Conservation (phyloP, 1,140 invertebrate species). For the Zaprionus ornatus region DNA sequence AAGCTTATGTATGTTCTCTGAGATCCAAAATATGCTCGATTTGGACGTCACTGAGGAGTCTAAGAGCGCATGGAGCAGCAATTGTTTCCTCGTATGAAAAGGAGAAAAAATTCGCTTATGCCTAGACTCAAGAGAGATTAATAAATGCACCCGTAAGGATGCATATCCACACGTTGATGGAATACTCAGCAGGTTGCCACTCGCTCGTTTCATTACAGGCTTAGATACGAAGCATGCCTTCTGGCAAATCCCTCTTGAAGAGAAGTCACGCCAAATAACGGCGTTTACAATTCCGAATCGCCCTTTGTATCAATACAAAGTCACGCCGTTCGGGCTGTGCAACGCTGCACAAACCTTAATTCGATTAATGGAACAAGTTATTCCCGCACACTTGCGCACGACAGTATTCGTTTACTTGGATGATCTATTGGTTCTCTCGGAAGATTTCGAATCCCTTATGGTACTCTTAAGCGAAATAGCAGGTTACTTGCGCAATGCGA, state of each 20-base stretch:
- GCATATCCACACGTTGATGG: conserved; percentile 48
- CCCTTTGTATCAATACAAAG: conserved; percentile 3
- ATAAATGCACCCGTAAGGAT: too few relatives aligned
- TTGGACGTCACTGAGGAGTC: conserved; percentile 36
- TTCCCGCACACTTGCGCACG: conserved; percentile 20
- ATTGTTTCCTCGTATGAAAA: conserved; percentile 25
- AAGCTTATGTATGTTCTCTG: conserved; percentile 29
- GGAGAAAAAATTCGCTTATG: conserved; percentile 38
- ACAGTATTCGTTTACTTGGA: conserved; percentile 75
- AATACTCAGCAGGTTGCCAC: conserved; percentile 28
- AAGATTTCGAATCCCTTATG: too few relatives aligned
- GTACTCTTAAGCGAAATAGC: too few relatives aligned
- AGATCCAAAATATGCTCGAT: conserved; percentile 31
- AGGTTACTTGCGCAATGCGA: background rate
- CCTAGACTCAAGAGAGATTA: conserved; percentile 37
- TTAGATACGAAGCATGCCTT: conserved; percentile 80
- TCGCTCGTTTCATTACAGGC: conserved; percentile 55
- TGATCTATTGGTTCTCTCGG: conserved; percentile 83
- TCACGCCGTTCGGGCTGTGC: conserved; percentile 25
- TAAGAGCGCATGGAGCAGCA: conserved; percentile 46
- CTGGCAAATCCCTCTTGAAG: conserved; percentile 42
- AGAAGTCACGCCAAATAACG: too few relatives aligned
- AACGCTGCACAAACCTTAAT: background rate
- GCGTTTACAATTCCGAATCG: background rate
- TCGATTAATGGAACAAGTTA: conserved; percentile 16